phyloP scores from a whole-genome alignment of 2,797 vertebrate species.

The Philypnodon macrostomus region DNA sequence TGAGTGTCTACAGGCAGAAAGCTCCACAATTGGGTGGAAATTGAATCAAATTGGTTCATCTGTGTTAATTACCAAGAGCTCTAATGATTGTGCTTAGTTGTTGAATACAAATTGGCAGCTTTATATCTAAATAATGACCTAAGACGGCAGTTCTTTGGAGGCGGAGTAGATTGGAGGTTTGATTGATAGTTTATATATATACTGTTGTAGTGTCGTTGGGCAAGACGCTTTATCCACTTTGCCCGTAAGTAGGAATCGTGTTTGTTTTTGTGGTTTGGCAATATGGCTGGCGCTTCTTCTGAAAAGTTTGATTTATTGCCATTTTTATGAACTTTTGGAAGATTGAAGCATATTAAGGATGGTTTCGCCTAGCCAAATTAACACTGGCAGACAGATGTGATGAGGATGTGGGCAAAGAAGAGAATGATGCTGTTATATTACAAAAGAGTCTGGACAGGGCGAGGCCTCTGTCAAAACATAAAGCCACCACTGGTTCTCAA shows the following conservation, averaged over 20 bases:
- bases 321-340: no score
- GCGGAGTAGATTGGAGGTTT: no score
- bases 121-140: conserved; percentile 30
- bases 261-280: no score
- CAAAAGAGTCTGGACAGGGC: conserved; percentile 45
- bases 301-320: no score
- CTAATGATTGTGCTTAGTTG: conserved; percentile 1
- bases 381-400: conserved; percentile 30
- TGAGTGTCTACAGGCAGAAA: conserved; percentile 26
- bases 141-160: no score
- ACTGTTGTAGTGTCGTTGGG: no score
- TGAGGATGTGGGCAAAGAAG: conserved; percentile 14
- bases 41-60: conserved; percentile 38
- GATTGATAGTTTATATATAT: no score
- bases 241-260: no score
- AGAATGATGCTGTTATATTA: conserved; percentile 25
- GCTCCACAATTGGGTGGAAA: conserved; percentile 25
- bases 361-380: conserved; percentile 33
- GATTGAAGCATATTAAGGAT: conserved; percentile 39
- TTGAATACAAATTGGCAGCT: conserved; percentile 3
- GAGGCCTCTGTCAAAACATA: conserved; percentile 36
- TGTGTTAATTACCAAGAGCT: conserved; percentile 44
- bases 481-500: conserved; percentile 23
- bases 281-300: no score
- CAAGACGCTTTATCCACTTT: no score